Conservation (phyloP, 2,113 vertebrate species). For the Cygnus buccinator region DNA sequence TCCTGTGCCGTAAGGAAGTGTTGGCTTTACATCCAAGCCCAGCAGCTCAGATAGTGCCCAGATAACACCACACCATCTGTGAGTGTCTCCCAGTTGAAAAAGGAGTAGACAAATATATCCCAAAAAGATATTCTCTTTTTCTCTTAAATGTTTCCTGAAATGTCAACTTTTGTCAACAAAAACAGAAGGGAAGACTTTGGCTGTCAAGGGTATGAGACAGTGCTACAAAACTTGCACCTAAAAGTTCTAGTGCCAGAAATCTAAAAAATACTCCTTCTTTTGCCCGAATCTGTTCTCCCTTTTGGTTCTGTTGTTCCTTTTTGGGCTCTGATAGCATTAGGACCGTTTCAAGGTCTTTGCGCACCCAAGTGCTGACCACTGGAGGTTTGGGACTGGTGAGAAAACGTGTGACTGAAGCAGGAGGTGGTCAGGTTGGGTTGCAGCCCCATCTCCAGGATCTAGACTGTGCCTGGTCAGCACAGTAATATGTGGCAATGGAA, state of each 20-base stretch:
- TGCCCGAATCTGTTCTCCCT: neutral
- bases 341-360: neutral
- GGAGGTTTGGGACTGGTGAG: neutral
- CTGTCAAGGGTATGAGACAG: neutral
- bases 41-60: neutral
- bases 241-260: neutral
- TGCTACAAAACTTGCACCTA: neutral
- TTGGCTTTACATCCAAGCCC: neutral
- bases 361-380: neutral
- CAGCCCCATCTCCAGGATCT: neutral
- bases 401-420: accelerated
- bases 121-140: neutral
- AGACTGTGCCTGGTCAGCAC: neutral
- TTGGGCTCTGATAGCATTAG: neutral
- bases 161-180: neutral
- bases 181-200: neutral
- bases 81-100: neutral
- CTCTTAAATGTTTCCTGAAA: neutral
- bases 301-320: neutral
- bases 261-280: neutral
- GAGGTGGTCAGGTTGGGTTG: neutral
- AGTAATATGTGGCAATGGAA: neutral
- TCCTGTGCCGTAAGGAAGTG: neutral
- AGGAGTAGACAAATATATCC: neutral
- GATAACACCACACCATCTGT: accelerated